Conservation (phyloP, 2,888 invertebrate genomes). For the Megalurothrips usitatus region DNA sequence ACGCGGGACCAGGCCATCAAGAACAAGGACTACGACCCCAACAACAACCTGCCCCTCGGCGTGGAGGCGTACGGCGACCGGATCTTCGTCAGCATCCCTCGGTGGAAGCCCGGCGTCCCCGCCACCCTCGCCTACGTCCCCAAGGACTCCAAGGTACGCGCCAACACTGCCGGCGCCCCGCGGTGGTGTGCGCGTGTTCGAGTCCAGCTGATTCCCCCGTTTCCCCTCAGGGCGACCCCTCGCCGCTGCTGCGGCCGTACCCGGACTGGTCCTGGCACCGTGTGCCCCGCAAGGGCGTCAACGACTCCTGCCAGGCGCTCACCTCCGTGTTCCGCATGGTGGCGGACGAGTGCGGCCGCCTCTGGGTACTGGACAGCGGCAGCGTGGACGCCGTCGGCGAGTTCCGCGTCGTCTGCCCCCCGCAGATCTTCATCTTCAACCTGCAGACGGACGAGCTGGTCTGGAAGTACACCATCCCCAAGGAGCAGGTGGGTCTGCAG, state of each 20-base stretch:
- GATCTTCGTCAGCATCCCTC: slow-evolving; percentile 69
- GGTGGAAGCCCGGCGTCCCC: slow-evolving; percentile 71
- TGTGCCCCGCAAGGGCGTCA: slow-evolving; percentile 25
- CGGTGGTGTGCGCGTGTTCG: too few relatives aligned
- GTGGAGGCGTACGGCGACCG: slow-evolving; percentile 64
- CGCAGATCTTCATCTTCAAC: slow-evolving; percentile 67
- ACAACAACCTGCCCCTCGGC: slow-evolving; percentile 70
- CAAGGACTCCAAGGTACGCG: slow-evolving; percentile 57
- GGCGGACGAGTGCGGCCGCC: slow-evolving; percentile 66
- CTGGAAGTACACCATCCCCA: slow-evolving; percentile 61
- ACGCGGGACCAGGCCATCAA: slow-evolving; percentile 57
- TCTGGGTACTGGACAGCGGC: slow-evolving; percentile 77
- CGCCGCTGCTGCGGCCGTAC: slow-evolving; percentile 69
- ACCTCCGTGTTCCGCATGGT: slow-evolving; percentile 45
- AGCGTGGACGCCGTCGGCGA: slow-evolving; percentile 57
- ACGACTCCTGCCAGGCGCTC: slow-evolving; percentile 56
- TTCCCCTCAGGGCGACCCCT: slow-evolving; percentile 45
- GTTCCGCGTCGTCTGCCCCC: slow-evolving; percentile 52
- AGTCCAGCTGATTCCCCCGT: neutral
- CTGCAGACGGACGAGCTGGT: slow-evolving; percentile 64
- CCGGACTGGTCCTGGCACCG: slow-evolving; percentile 73
- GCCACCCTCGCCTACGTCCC: slow-evolving; percentile 69
- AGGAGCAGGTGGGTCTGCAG: slow-evolving; percentile 57
- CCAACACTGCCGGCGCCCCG: neutral
- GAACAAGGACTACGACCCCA: slow-evolving; percentile 59